Base-by-base conservation (phyloP, 2,797 vertebrate species). In the Fringilla coelebs region DNA sequence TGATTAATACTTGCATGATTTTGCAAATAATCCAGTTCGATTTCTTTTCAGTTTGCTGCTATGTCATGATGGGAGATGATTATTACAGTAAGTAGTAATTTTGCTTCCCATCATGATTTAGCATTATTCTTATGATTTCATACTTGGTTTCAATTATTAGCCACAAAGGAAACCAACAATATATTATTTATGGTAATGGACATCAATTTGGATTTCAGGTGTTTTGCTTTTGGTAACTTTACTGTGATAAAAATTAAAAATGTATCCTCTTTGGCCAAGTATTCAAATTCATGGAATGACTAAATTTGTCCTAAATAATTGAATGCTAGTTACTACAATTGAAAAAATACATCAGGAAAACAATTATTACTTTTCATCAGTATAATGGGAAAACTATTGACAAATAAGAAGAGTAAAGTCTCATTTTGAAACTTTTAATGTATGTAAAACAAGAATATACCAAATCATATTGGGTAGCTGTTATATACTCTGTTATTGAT, bases 111-210 rank as follows among this genome's bases (percentile, higher is more conserved):
- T 65, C 43, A 92, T 87, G 54, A 88, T 78, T 94, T 94, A 86
- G 9, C 34, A 93, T 77, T 73, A 94, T 76, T 82, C 48, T 87
- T 55, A 66, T 77, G 68, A 84, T 95, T 78, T 52, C 32, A 51
- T 74, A 85, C 32, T 90, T 92, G 26, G 43, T 46, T 94, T 96
- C 76, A 66, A 93, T 93, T 90, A 96, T 87, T 95, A 92, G 61
- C 90, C 74, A 73, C 83, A 83, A 92, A 89, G 55, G 21, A 93
- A 95, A 84, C 22, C 48, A 60, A 38, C 2, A 7, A 77, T 91
- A 52, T 54, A 94, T 96, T 94, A 89, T 90, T 95, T 84, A 96
- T 94, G 25, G 16, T 91, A 96, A 96, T 88, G 76, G 61, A 78
- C 80, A 43, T 65, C 21, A 85, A 36, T 94, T 90, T 92, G 71